phyloP scores from a whole-genome alignment of 2,113 vertebrate species.

The Myiagra hebetior region DNA sequence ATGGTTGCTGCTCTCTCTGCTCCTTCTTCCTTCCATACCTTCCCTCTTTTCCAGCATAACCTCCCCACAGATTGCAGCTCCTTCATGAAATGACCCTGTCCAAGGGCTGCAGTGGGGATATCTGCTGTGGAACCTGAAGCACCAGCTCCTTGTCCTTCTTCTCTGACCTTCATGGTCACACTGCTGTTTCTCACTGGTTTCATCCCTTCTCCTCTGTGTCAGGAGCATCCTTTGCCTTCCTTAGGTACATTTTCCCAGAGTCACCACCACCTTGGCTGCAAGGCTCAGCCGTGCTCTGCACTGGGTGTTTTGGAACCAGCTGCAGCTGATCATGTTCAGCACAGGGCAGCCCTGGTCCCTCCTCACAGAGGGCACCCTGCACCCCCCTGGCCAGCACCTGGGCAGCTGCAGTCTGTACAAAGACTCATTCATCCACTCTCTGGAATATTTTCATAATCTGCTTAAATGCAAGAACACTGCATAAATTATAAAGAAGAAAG shows the following conservation, averaged over 20 bases:
- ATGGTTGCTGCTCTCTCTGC: background rate
- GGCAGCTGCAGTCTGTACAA: background rate
- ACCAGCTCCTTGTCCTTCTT: background rate
- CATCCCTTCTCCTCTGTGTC: background rate
- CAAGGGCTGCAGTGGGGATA: background rate
- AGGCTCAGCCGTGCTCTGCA: accelerated
- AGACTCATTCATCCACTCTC: background rate
- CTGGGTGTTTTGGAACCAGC: background rate
- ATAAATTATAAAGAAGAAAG: background rate
- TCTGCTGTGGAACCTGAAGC: background rate
- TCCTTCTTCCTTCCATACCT: background rate
- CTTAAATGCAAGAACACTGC: background rate
- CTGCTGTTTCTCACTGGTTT: background rate
- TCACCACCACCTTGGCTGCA: no score
- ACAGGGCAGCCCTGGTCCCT: accelerated
- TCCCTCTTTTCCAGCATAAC: background rate
- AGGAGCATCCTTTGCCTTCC: background rate
- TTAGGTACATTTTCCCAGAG: background rate
- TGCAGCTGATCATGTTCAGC: background rate
- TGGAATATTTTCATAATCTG: background rate
- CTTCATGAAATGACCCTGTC: background rate
- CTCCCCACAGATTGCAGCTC: accelerated
- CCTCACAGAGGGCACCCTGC: background rate
- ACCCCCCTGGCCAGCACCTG: accelerated
- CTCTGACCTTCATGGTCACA: background rate